Evolutionary conservation across 1,140 invertebrate genomes (phyloP).

Genomic region (Atta cephalotes): DNA sequence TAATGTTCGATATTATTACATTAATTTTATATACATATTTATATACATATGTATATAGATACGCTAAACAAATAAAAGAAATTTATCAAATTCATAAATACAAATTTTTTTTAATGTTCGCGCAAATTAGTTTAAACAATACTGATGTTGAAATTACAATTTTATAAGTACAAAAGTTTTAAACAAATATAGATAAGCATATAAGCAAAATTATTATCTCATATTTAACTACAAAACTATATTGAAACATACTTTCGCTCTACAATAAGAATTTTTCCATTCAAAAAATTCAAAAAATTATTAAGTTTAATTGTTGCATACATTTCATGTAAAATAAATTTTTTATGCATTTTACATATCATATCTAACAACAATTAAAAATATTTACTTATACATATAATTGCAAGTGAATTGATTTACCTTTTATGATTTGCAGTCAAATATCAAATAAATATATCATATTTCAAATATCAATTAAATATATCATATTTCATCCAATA

Average conservation of each 20-base stretch:
- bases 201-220: background rate
- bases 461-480: slow-evolving; percentile 12
- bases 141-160: background rate
- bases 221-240: background rate
- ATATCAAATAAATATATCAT: background rate
- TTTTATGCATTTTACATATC: background rate
- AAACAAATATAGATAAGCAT: background rate
- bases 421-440: slow-evolving; percentile 8
- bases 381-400: background rate
- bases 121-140: background rate
- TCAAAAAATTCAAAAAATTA: background rate
- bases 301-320: background rate
- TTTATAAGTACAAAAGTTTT: background rate
- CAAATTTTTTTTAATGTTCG: background rate
- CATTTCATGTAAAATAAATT: background rate
- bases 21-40: background rate
- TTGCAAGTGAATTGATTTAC: background rate
- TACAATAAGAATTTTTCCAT: background rate
- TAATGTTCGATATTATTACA: background rate
- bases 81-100: background rate
- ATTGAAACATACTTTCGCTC: background rate
- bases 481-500: background rate
- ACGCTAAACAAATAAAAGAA: background rate
- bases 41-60: background rate
- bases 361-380: slow-evolving; percentile 18